These are phyloP conservation scores for Hoplodrina ambigua DNA, from an alignment of 2,888 invertebrate species.

Conservation along the genomic window DNA sequence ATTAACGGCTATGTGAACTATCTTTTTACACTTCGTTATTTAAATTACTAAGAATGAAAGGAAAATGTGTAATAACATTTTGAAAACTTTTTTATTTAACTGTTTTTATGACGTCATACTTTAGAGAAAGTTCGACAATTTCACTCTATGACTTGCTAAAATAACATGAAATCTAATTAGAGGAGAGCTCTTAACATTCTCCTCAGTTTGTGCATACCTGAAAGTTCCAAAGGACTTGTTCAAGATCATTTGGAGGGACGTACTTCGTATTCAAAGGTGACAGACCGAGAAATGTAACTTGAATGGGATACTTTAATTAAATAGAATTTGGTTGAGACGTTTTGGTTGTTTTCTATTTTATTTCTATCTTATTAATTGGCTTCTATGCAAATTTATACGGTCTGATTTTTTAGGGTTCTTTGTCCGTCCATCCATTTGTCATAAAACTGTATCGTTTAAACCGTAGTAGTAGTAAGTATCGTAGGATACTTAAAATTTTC, in stretches of 20 bases:
- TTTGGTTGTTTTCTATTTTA: no score
- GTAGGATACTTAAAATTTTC: no score
- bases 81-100: no score
- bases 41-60: no score
- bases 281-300: conserved; percentile 14
- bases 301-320: conserved; percentile 40
- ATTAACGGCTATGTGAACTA: no score
- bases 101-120: no score
- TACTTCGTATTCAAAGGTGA: conserved; percentile 26
- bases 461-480: no score
- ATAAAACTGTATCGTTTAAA: no score
- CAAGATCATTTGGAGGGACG: conserved; percentile 7
- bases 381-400: neutral
- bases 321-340: neutral
- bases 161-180: conserved; percentile 34
- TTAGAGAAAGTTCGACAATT: neutral
- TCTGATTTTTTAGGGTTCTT: neutral
- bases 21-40: no score
- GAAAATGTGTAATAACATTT: no score
- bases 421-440: no score
- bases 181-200: conserved; percentile 14
- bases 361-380: neutral
- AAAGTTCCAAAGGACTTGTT: conserved; percentile 23
- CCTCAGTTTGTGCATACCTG: conserved; percentile 39
- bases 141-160: neutral